phyloP scores from a whole-genome alignment of 1,140 invertebrate species.

The Drosophila melanica region DNA sequence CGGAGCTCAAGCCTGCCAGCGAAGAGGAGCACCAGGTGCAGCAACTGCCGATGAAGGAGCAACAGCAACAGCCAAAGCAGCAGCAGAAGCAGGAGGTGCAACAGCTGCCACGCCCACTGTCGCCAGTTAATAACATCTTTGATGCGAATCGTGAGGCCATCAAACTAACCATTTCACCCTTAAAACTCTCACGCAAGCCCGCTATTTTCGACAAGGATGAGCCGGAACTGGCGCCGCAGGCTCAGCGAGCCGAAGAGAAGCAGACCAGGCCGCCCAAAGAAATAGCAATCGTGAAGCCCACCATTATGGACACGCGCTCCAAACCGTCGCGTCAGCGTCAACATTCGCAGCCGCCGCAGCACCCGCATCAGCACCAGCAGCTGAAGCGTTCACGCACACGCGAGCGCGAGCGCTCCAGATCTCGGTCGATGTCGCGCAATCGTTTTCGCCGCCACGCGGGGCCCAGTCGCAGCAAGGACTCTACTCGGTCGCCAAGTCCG shows the following conservation, averaged over 20 bases:
- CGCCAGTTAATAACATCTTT: conserved; percentile 72
- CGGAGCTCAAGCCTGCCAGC: conserved; percentile 46
- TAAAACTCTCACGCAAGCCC: conserved; percentile 69
- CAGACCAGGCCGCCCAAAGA: conserved; percentile 56
- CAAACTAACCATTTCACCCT: conserved; percentile 73
- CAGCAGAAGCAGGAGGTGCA: background rate
- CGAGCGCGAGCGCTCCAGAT: conserved; percentile 50
- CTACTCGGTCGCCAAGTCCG: conserved; percentile 58
- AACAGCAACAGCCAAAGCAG: conserved; percentile 1
- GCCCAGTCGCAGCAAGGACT: conserved; percentile 39
- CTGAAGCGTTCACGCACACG: conserved; percentile 37
- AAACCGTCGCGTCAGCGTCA: conserved; percentile 13
- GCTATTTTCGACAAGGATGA: conserved; percentile 75
- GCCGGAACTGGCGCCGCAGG: conserved; percentile 22
- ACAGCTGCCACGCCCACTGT: conserved; percentile 13
- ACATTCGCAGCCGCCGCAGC: conserved; percentile 4
- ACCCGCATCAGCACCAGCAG: background rate
- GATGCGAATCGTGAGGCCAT: conserved; percentile 79
- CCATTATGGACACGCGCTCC: conserved; percentile 65
- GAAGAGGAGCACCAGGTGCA: conserved; percentile 25
- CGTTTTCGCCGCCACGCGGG: conserved; percentile 36
- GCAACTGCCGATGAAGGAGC: conserved; percentile 31
- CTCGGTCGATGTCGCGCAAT: conserved; percentile 56
- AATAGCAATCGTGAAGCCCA: conserved; percentile 79
- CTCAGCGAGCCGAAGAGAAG: conserved; percentile 23